A percentile compares a stretch with the other conserved stretches of the same genome.
These are phyloP conservation scores for Venturia canescens DNA, from an alignment of 1,140 invertebrate genomes.

Conservation along the genomic window DNA sequence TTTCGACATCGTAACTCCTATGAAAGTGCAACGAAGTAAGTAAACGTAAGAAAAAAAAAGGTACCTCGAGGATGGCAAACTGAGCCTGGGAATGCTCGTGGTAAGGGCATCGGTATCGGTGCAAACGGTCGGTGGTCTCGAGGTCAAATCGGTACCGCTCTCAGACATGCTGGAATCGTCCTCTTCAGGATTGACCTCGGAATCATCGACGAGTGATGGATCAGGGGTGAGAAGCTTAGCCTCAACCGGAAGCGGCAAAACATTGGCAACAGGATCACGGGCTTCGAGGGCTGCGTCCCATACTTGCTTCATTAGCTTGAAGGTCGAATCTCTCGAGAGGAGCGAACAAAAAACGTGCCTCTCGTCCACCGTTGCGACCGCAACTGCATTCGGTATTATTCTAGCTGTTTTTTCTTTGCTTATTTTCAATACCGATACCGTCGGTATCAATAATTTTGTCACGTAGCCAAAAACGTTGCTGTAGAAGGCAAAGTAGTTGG, in stretches of 20 bases:
- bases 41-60: constrained; percentile 6
- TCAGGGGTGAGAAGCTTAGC: constrained; percentile 63
- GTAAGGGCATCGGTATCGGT: constrained; percentile 62
- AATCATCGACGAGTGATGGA: constrained; percentile 66
- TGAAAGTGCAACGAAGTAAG: neutral
- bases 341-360: constrained; percentile 94
- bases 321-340: constrained; percentile 91
- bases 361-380: constrained; percentile 88
- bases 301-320: constrained; percentile 88
- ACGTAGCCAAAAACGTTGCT: constrained; percentile 96
- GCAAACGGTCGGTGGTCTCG: constrained; percentile 63
- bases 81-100: constrained; percentile 62
- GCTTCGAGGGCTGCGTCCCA: constrained; percentile 79
- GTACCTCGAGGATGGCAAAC: constrained; percentile 62
- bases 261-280: constrained; percentile 57
- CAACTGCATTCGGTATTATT: constrained; percentile 94
- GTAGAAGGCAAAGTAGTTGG: constrained; percentile 96
- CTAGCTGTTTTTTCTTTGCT: constrained; percentile 94
- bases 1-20: too few relatives aligned
- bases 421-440: constrained; percentile 88
- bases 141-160: constrained; percentile 72
- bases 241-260: constrained; percentile 63
- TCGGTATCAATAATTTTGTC: constrained; percentile 91
- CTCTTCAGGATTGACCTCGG: constrained; percentile 69
- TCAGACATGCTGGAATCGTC: constrained; percentile 77